A percentile compares a stretch with the other conserved stretches of the same genome.
Evolutionary conservation across 2,888 invertebrate genomes (phyloP).

Genomic region (Gymnosoma rotundatum): DNA sequence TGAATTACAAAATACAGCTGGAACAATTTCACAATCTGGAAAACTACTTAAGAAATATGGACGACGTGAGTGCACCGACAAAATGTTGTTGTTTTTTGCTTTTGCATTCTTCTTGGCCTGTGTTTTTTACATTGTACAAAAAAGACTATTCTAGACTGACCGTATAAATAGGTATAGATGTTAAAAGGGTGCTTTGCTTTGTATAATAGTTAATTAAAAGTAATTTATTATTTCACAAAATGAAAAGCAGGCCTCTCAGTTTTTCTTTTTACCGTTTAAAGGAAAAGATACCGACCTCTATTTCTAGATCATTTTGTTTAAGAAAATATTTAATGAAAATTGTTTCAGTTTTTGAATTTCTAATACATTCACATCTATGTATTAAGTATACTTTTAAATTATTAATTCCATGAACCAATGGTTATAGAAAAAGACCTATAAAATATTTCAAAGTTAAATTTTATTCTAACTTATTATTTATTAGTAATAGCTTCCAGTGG

Average conservation of each 20-base stretch:
- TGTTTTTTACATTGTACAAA: conserved; percentile 96
- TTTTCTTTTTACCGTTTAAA: conserved; percentile 27
- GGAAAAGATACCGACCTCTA: conserved; percentile 23
- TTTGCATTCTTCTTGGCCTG: conserved; percentile 94
- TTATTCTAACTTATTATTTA: no score
- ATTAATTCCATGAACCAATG: background rate
- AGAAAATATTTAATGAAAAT: conserved; percentile 47
- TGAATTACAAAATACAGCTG: conserved; percentile 93
- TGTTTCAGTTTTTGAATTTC: background rate
- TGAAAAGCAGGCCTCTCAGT: conserved; percentile 51
- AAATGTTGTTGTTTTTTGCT: conserved; percentile 93
- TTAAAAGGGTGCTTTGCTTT: background rate
- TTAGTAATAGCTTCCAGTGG: no score
- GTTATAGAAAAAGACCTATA: conserved; percentile 31
- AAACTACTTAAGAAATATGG: conserved; percentile 97
- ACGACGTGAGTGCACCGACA: conserved; percentile 96
- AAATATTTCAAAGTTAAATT: no score
- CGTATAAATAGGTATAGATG: background rate
- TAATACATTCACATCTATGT: background rate
- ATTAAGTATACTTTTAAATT: no score
- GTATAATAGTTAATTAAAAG: conserved; percentile 8
- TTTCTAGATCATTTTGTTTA: conserved; percentile 63
- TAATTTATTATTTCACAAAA: background rate
- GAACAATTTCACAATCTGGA: conserved; percentile 93
- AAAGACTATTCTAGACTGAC: conserved; percentile 88